Evolutionary conservation across 2,113 vertebrate genomes (phyloP).

Genomic region (Corydoras sp.): DNA sequence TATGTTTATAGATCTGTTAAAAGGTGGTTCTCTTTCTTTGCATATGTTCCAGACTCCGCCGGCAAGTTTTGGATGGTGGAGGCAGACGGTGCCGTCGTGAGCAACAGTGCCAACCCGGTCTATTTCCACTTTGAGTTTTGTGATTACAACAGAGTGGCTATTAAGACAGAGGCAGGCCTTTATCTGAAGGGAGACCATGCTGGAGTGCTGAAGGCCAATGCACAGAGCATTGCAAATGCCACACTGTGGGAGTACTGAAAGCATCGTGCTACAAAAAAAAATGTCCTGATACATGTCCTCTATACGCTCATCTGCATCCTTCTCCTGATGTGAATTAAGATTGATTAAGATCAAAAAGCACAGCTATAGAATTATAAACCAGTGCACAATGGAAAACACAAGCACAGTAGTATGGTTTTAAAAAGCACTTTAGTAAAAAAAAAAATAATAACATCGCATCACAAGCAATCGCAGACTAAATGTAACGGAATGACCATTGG

Average conservation of each 20-base stretch:
- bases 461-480: too few species aligned
- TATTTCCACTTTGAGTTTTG: conserved; percentile 94
- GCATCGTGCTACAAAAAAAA: conserved; percentile 15
- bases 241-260: conserved; percentile 91
- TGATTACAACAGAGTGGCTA: conserved; percentile 90
- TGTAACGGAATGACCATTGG: too few species aligned
- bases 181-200: conserved; percentile 95
- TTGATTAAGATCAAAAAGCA: too few species aligned
- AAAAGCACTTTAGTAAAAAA: too few species aligned
- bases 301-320: background rate
- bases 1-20: background rate
- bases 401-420: too few species aligned
- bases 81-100: conserved; percentile 74
- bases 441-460: too few species aligned
- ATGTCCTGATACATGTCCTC: background rate
- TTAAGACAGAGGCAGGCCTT: conserved; percentile 76
- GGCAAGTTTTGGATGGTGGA: conserved; percentile 93
- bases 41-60: conserved; percentile 69
- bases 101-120: conserved; percentile 76
- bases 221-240: conserved; percentile 75
- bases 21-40: background rate
- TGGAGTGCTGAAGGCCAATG: conserved; percentile 85
- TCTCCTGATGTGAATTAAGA: background rate
- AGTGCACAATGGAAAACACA: too few species aligned
- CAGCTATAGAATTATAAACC: too few species aligned